These are phyloP conservation scores for Chrysotoxum bicinctum DNA, from an alignment of 2,888 invertebrate genomes.

Conservation along the genomic window DNA sequence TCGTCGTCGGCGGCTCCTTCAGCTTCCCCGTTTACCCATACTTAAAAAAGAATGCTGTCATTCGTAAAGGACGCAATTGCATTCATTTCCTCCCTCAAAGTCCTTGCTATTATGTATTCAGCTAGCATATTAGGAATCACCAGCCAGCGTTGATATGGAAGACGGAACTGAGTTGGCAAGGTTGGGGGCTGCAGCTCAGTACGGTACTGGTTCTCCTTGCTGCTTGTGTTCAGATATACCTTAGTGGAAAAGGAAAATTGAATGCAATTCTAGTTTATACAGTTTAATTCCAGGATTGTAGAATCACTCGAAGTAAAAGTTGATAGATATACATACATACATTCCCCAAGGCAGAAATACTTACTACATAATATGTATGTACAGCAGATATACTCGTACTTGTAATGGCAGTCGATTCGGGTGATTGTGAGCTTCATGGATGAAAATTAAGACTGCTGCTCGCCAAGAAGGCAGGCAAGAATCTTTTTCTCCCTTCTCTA, in stretches of 20 bases:
- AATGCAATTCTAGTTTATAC: constrained; percentile 69
- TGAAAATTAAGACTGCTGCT: constrained; percentile 44
- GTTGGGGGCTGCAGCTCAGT: constrained; percentile 21
- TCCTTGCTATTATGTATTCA: constrained; percentile 69
- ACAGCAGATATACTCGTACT: too few relatives aligned
- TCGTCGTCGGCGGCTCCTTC: constrained; percentile 34
- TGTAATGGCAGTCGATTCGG: constrained; percentile 1
- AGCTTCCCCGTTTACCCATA: neutral
- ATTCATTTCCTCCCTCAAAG: constrained; percentile 67
- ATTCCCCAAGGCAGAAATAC: constrained; percentile 10
- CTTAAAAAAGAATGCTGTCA: constrained; percentile 25
- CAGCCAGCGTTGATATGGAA: constrained; percentile 62
- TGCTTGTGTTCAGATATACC: neutral
- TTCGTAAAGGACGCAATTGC: constrained; percentile 66
- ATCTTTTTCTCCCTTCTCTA: constrained; percentile 11
- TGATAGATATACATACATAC: neutral
- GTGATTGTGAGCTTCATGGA: constrained; percentile 18
- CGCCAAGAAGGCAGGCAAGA: constrained; percentile 39
- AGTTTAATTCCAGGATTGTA: constrained; percentile 59
- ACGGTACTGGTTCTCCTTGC: constrained; percentile 21
- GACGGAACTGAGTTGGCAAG: constrained; percentile 47
- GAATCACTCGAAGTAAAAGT: constrained; percentile 44
- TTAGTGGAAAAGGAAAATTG: constrained; percentile 46
- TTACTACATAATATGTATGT: neutral
- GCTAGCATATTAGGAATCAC: constrained; percentile 68